Evolutionary conservation across 2,113 vertebrate species (phyloP).

Genomic region (Vulpes vulpes): DNA sequence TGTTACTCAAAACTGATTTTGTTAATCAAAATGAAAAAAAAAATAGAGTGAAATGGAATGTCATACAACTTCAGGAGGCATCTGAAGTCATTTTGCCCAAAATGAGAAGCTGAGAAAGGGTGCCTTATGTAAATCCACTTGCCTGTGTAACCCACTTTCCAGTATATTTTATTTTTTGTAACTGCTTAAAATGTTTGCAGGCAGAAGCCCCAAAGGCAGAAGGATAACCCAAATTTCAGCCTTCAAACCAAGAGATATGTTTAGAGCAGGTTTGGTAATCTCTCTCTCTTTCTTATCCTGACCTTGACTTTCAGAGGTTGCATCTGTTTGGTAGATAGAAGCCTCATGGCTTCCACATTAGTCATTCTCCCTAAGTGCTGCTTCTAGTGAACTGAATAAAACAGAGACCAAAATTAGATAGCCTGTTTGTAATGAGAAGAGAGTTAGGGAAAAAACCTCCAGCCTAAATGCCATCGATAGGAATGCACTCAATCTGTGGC

Average conservation of each 20-base stretch:
- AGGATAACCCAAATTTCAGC: background rate
- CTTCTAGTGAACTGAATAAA: background rate
- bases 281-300: background rate
- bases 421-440: background rate
- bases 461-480: background rate
- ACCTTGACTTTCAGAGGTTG: background rate
- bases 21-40: conserved; percentile 26
- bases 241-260: background rate
- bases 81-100: conserved; percentile 51
- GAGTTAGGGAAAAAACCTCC: background rate
- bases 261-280: rapidly evolving
- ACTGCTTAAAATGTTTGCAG: background rate
- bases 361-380: background rate
- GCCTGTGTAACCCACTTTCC: background rate
- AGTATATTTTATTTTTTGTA: rapidly evolving
- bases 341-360: rapidly evolving
- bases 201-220: background rate
- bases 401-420: background rate
- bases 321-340: rapidly evolving
- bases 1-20: conserved; percentile 7
- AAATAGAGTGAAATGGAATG: conserved; percentile 41
- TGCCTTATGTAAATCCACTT: background rate
- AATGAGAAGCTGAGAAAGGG: background rate
- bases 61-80: conserved; percentile 64
- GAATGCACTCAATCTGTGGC: background rate